These are phyloP conservation scores for Calameuta pallipes DNA, from an alignment of 2,888 invertebrate species.

Conservation along the genomic window DNA sequence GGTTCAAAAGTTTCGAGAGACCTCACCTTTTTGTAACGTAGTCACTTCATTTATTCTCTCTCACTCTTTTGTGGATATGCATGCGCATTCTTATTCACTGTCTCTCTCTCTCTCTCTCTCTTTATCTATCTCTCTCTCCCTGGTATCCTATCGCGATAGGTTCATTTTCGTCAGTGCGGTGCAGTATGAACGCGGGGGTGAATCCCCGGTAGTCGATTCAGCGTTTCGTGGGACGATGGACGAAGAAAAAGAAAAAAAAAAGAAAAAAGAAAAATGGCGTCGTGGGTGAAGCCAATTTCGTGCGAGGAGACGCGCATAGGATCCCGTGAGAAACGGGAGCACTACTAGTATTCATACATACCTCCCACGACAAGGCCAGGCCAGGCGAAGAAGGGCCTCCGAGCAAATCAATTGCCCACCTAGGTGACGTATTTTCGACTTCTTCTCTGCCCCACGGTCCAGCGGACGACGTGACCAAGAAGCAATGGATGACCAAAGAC, in stretches of 20 bases:
- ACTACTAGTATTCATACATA: background rate
- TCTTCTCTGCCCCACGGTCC: background rate
- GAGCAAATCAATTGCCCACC: slow-evolving; percentile 36
- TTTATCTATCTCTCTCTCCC: background rate
- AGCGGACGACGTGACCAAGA: background rate
- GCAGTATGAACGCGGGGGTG: background rate
- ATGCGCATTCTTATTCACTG: background rate
- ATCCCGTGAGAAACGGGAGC: background rate
- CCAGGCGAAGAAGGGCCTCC: slow-evolving; percentile 21
- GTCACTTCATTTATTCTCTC: slow-evolving; percentile 16
- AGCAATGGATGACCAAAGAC: background rate
- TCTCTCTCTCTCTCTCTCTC: background rate
- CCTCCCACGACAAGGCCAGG: slow-evolving; percentile 9
- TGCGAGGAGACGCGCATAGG: background rate
- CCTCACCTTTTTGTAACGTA: slow-evolving; percentile 16
- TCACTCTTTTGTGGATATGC: background rate
- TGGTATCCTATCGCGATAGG: background rate
- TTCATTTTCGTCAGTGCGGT: background rate
- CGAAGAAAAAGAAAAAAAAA: background rate
- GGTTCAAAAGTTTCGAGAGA: background rate
- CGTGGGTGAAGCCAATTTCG: background rate
- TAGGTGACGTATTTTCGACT: background rate
- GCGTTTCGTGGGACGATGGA: background rate
- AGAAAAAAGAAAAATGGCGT: background rate
- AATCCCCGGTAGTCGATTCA: background rate